Base-by-base conservation (phyloP, 2,888 invertebrate genomes). In the Lasius fuliginosus region DNA sequence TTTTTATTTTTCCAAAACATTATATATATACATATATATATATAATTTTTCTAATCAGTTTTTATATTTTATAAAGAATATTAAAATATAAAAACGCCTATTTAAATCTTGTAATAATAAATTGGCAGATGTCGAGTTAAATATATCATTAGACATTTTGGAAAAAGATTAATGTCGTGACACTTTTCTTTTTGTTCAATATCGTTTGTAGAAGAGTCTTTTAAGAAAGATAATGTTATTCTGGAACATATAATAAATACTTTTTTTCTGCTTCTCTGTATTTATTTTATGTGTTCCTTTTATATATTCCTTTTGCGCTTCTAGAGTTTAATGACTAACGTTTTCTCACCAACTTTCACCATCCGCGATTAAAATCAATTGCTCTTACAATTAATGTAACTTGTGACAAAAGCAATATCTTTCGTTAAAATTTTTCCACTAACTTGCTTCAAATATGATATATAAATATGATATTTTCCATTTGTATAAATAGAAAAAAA, bases 201-300 rank as follows among this genome's bases (percentile, higher is more conserved):
- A 53, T 60, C 33, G 60, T 40, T 64, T 46, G n/a, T 11, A 9
- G 56, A 64, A 85, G 65, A 58, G 42, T 60, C 56, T 82, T 84
- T 74, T 84, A 71, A 6, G 30, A 62, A 49, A 71, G 71, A 18
- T 12, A 69, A 85, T 42, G 79, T 75, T 87, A 60, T 86, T 83
- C 64, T 30, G 11, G 58, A 82, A 71, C 81, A 58, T 64, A 46
- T 86, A 86, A 87, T 82, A 84, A 89, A 86, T 89, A 83, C 82
- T 69, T 49, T 77, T 40, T 69, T 74, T 64, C 84, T 86, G 60
- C 58, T 60, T 40, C 60, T 69, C 75, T 87, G 76, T 81, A 67
- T 49, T 64, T 53, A 56, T 65, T 77, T 79, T 85, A 60, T 62
- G 23, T 18, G 11, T 58, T 67, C 42, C 12, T 65, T 18, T 12